Evolutionary conservation across 2,888 invertebrate species (phyloP).

Genomic region (Yponomeuta plumbellus): DNA sequence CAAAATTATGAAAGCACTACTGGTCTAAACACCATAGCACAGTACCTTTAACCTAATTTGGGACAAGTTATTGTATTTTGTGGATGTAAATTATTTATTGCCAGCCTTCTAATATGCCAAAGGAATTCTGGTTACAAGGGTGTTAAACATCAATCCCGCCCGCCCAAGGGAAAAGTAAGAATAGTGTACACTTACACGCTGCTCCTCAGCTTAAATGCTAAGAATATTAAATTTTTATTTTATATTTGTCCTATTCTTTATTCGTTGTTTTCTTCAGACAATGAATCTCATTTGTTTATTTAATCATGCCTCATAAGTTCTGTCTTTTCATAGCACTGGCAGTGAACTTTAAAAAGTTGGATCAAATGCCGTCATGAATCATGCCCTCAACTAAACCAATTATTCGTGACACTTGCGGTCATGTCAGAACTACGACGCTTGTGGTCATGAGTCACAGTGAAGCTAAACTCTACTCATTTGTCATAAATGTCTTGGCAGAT

Average conservation of each 20-base stretch:
- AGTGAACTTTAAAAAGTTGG: background rate
- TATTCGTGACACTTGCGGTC: background rate
- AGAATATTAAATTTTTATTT: too few species aligned
- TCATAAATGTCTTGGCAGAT: background rate
- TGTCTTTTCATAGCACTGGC: background rate
- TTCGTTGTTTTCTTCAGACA: background rate
- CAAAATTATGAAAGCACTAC: too few species aligned
- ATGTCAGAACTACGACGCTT: background rate
- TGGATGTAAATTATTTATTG: too few species aligned
- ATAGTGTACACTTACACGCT: too few species aligned
- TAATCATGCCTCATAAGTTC: background rate
- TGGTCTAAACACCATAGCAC: too few species aligned
- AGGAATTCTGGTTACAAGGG: too few species aligned
- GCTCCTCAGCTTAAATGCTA: too few species aligned
- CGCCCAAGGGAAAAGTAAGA: too few species aligned
- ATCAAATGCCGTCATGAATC: background rate
- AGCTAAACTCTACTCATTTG: background rate
- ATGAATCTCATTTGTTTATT: background rate
- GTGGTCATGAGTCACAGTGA: background rate
- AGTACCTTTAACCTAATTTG: too few species aligned
- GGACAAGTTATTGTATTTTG: too few species aligned
- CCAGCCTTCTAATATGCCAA: too few species aligned
- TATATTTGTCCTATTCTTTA: background rate
- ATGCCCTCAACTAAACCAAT: background rate
- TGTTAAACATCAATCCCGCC: too few species aligned